Conservation (phyloP, 2,113 vertebrate genomes). For the Crotalus horridus region DNA sequence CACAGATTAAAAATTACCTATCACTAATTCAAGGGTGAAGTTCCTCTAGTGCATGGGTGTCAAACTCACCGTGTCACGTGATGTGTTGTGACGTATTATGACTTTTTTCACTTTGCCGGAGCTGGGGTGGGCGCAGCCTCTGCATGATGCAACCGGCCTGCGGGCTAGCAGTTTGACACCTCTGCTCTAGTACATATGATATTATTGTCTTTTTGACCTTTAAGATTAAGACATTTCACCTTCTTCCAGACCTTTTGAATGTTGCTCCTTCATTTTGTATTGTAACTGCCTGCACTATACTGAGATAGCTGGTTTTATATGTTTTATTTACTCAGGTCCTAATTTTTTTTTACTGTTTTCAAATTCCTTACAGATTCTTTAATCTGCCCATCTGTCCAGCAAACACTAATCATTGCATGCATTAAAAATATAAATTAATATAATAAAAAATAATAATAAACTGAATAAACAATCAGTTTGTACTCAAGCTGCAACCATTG, state of each 20-base stretch:
- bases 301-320: background rate
- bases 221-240: background rate
- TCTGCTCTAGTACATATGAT: background rate
- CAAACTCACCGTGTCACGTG: too few relatives aligned
- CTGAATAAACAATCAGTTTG: background rate
- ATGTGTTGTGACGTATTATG: too few relatives aligned
- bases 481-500: background rate
- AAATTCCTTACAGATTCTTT: background rate
- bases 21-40: background rate
- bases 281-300: background rate
- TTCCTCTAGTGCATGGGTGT: background rate
- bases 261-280: background rate
- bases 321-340: background rate
- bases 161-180: too few relatives aligned
- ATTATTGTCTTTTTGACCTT: background rate
- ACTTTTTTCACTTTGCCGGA: too few relatives aligned
- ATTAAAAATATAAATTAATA: background rate
- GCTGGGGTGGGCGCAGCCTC: too few relatives aligned
- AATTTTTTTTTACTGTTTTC: background rate
- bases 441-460: background rate
- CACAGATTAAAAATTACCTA: background rate
- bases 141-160: too few relatives aligned
- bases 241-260: background rate
- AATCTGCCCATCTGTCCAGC: background rate
- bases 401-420: background rate